Conservation (phyloP, 2,797 vertebrate species). For the Kryptolebias ocellatus region DNA sequence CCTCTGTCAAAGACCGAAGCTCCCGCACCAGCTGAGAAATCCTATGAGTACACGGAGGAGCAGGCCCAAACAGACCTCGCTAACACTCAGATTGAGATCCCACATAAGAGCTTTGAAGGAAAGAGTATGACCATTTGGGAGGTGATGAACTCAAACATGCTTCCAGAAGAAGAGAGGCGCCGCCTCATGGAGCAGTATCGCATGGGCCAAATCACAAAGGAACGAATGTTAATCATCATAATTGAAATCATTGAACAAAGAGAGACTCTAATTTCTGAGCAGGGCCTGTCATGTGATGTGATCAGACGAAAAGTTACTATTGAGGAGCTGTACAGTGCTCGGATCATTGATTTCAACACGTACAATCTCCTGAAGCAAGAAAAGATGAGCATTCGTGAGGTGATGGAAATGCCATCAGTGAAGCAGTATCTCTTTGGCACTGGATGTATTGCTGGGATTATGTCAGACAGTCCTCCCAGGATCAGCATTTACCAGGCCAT, state of each 20-base stretch:
- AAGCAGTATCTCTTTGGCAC: slow-evolving; percentile 92
- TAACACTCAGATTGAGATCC: slow-evolving; percentile 88
- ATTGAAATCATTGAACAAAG: slow-evolving; percentile 97
- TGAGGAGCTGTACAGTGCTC: slow-evolving; percentile 90
- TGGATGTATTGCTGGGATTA: slow-evolving; percentile 90
- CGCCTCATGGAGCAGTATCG: slow-evolving; percentile 91
- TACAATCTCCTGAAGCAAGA: slow-evolving; percentile 91
- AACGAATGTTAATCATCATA: slow-evolving; percentile 95
- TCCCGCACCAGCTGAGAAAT: slow-evolving; percentile 79
- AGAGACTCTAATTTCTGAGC: slow-evolving; percentile 86
- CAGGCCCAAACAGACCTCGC: slow-evolving; percentile 88
- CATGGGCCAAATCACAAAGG: slow-evolving; percentile 89
- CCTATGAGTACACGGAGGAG: slow-evolving; percentile 87
- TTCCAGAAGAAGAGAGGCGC: slow-evolving; percentile 87
- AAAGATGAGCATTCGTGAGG: slow-evolving; percentile 87
- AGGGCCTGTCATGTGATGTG: slow-evolving; percentile 86
- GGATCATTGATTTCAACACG: slow-evolving; percentile 89
- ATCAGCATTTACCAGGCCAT: slow-evolving; percentile 92
- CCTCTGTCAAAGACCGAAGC: slow-evolving; percentile 84
- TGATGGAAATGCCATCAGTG: slow-evolving; percentile 87
- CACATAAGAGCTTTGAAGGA: slow-evolving; percentile 86
- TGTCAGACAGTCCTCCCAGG: slow-evolving; percentile 86
- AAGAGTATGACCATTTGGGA: slow-evolving; percentile 89
- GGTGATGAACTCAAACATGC: slow-evolving; percentile 90
- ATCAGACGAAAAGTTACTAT: slow-evolving; percentile 90